Evolutionary conservation across 2,797 vertebrate genomes (phyloP), one percentile per base, ranked within the genome.

Genomic region (Gadopsis marmoratus): DNA sequence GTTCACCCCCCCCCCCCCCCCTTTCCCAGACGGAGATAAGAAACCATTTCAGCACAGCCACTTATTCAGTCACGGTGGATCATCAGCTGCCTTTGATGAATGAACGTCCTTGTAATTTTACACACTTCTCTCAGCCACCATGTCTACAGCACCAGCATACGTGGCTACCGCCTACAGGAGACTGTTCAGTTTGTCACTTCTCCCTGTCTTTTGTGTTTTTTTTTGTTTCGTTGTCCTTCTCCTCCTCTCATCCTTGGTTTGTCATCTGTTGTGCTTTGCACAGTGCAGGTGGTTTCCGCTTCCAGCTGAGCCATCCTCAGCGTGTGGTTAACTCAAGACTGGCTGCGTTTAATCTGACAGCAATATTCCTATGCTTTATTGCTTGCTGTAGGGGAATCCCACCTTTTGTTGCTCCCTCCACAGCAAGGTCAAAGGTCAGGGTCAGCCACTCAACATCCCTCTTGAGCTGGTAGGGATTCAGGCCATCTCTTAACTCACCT

Each of bases 101-200:
- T 86, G 68, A 71, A 55, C 35, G 37, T 74, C 65, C 62, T 55
- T 70, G 31, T 84, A 6, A 84, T 83, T 84, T 75, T 62, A 48
- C 74, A 74, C 37, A 5, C 72, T 81, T 55, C 53, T 59, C 71
- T 78, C 82, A 83, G 74, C 45, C 70, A 39, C 53, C 54, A 29
- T 17, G 7, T 26, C 26, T 70, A 47, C 39, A 21, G 58, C 31
- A 61, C 29, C 58, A 56, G 53, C 9, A 6, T 29, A 54, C 62
- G 64, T 53, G 71, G 45, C 76, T 75, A 74, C 81, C 88, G 88
- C 80, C 86, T 91, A 83, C 86, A 75, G 84, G 71, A 78, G 76
- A 47, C 79, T 21, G n/a, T 70, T 87, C 62, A 76, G 5, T 81
- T 67, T 62, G 81, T 87, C 84, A 79, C 71, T 54, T 78, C 60